Percentiles rank a stretch among this genome's conserved stretches.
phyloP scores from a whole-genome alignment of 1,140 invertebrate genomes.

The Drosophila orosa region DNA sequence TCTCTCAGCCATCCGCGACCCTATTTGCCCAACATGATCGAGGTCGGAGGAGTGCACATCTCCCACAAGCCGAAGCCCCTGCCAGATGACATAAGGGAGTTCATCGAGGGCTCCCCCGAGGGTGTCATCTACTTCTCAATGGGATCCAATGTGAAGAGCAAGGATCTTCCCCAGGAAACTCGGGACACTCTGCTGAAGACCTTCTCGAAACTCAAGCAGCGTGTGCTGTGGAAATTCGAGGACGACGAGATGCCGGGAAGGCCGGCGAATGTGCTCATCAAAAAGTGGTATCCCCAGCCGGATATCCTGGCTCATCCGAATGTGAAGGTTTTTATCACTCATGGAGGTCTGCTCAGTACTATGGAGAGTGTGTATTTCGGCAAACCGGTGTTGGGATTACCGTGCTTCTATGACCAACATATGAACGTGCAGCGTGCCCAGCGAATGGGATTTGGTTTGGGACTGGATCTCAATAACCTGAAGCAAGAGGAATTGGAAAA shows the following conservation, averaged over 20 bases:
- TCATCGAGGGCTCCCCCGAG: conserved; percentile 85
- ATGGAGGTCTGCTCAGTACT: conserved; percentile 89
- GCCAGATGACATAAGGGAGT: conserved; percentile 84
- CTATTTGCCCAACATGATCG: conserved; percentile 85
- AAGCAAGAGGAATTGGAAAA: conserved; percentile 68
- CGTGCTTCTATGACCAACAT: conserved; percentile 88
- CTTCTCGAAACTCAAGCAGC: conserved; percentile 86
- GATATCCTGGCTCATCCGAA: conserved; percentile 89
- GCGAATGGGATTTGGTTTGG: conserved; percentile 84
- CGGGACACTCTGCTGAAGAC: conserved; percentile 85
- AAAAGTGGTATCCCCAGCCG: conserved; percentile 89
- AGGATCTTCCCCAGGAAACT: conserved; percentile 85
- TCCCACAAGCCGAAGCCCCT: conserved; percentile 78
- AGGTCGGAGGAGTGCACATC: conserved; percentile 87
- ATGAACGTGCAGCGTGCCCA: conserved; percentile 85
- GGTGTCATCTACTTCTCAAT: conserved; percentile 88
- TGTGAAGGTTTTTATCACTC: conserved; percentile 89
- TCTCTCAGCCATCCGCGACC: conserved; percentile 85
- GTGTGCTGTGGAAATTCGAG: conserved; percentile 90
- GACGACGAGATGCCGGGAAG: conserved; percentile 85
- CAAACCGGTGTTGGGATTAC: conserved; percentile 89
- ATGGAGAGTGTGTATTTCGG: conserved; percentile 89
- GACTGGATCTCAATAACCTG: conserved; percentile 79
- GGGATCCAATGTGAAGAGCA: conserved; percentile 87
- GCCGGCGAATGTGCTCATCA: conserved; percentile 87